Base-by-base conservation (phyloP, 1,140 invertebrate genomes). In the Eupristina koningsbergeri region DNA sequence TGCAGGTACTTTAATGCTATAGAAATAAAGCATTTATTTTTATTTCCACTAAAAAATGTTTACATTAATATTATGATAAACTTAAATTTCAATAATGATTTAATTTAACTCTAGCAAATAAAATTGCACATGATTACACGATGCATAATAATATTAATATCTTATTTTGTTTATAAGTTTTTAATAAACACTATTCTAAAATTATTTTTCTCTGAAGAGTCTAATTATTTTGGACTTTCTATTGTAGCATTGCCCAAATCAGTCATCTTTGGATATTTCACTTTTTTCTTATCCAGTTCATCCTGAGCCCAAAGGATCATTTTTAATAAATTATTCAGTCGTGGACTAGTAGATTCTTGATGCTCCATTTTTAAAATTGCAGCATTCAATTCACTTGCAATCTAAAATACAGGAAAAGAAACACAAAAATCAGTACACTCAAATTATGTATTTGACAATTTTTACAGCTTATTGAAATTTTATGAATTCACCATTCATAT, bases 301-400 rank as follows among this genome's bases (percentile, higher is more conserved):
- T 97, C 96, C 91, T 99, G 98, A 1, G 97, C 97, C 98, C 98
- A 99, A 9, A 98, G 92, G 86, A 99, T 96, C 89, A 99, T 94
- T 91, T 98, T 98, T 9, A 99, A 92, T 3, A 99, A 93, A 89
- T 96, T 98, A 87, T 97, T 98, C 61, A 99, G 93, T 90, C 98
- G 96, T 19, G 97, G 97, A 71, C 96, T 96, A 34, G 98, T 97
- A 71, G 96, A 95, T 88, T 98, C 97, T 90, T 96, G 95, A 89
- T 98, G 96, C 90, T 98, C 97, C 92, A 96, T 96, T 89, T 97
- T 97, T 39, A 99, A 93, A 87, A 99, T 99, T 5, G 98, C 98
- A 83, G 98, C 97, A 93, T 99, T 99, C 13, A 99, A 93, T 94
- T 99, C 98, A 93, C 97, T 98, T 22, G 98, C 98, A 89, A 99